Conservation (phyloP, 2,888 invertebrate species). For the Ametastegia equiseti region DNA sequence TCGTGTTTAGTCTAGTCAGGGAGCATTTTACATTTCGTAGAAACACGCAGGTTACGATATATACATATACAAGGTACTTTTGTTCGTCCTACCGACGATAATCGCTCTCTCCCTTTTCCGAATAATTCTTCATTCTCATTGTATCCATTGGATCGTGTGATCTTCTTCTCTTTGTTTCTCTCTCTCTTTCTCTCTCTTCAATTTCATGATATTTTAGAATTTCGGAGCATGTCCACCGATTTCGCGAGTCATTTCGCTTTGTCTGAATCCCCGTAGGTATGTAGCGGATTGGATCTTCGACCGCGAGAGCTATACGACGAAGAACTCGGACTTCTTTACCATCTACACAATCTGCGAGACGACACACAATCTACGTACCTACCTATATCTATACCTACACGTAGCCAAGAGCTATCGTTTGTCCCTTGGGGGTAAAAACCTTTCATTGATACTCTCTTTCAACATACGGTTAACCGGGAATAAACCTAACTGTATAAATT, state of each 20-base stretch:
- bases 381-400: not conserved
- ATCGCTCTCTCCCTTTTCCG: not conserved
- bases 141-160: too few species aligned
- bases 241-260: not conserved
- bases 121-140: not conserved
- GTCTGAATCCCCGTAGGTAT: not conserved
- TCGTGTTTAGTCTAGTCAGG: slow-evolving; percentile 16
- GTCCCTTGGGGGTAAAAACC: not conserved
- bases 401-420: not conserved
- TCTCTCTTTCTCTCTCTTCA: not conserved
- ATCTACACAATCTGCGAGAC: too few species aligned
- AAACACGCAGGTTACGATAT: not conserved
- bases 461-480: not conserved
- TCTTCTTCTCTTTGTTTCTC: too few species aligned
- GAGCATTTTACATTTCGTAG: slow-evolving; percentile 9
- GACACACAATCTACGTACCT: not conserved
- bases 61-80: not conserved
- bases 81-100: not conserved
- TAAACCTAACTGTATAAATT: not conserved
- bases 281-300: too few species aligned
- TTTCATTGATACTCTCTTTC: slow-evolving; percentile 5
- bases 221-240: not conserved
- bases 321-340: not conserved
- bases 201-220: not conserved
- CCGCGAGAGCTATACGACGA: not conserved